Percentiles rank a stretch among this genome's conserved stretches.
These are phyloP conservation scores for Phasianus colchicus DNA, from an alignment of 2,113 vertebrate genomes.

Conservation along the genomic window DNA sequence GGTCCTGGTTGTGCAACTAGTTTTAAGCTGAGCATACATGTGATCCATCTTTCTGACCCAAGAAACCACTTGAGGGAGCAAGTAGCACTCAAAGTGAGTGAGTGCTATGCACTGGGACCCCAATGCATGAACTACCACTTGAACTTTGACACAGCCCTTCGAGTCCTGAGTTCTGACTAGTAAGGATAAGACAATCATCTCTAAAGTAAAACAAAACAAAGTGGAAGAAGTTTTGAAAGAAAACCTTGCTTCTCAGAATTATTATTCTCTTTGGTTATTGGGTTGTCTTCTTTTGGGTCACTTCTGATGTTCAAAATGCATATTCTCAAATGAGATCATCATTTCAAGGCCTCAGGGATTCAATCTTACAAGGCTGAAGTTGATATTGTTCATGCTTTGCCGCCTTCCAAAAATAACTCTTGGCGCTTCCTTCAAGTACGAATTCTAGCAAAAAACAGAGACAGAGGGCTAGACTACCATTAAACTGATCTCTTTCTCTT, in stretches of 20 bases:
- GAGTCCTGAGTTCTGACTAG: neutral
- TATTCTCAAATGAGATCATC: neutral
- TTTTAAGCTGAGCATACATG: neutral
- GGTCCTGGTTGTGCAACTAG: neutral
- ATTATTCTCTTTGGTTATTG: too few relatives aligned
- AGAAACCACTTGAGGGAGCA: constrained; percentile 10
- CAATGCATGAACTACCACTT: neutral
- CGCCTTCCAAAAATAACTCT: neutral
- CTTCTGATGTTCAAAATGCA: neutral
- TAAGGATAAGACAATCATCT: neutral
- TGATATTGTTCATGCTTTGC: neutral
- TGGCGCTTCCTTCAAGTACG: neutral
- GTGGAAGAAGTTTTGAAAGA: neutral
- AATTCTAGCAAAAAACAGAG: neutral
- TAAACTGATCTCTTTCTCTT: neutral
- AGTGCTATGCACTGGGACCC: neutral
- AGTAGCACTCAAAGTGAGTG: neutral
- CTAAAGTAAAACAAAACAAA: neutral
- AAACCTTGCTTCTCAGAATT: neutral
- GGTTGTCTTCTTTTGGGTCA: neutral
- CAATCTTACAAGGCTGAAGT: neutral
- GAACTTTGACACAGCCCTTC: neutral
- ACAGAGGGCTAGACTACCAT: neutral
- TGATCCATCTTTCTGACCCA: neutral
- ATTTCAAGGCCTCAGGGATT: neutral